Evolutionary conservation across 23 tunicate species (phyloP).

Genomic region (Aplidium turbinatum): DNA sequence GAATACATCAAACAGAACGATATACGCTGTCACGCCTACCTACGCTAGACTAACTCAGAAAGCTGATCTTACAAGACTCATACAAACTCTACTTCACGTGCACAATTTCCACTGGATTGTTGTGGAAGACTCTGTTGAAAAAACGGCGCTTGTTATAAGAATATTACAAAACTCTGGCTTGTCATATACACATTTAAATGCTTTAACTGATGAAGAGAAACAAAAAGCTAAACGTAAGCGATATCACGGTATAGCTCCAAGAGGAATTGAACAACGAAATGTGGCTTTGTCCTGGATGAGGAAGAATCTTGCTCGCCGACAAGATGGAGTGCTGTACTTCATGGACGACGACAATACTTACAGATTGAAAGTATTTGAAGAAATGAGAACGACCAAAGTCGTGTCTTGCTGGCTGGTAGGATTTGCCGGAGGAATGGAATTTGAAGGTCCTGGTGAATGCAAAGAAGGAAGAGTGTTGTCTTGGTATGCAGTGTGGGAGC

Average conservation of each 20-base stretch:
- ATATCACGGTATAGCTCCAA: slow-evolving; percentile 75
- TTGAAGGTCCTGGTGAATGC: slow-evolving; percentile 82
- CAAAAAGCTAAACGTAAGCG: slow-evolving; percentile 49
- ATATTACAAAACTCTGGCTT: slow-evolving; percentile 54
- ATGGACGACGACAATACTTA: slow-evolving; percentile 92
- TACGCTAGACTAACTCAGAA: slow-evolving; percentile 89
- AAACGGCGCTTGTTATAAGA: slow-evolving; percentile 55
- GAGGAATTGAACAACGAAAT: slow-evolving; percentile 88
- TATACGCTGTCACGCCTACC: slow-evolving; percentile 83
- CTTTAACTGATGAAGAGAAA: slow-evolving; percentile 45
- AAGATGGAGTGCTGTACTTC: slow-evolving; percentile 59
- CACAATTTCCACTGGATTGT: slow-evolving; percentile 84
- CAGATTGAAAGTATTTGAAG: slow-evolving; percentile 58
- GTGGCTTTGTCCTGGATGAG: slow-evolving; percentile 62
- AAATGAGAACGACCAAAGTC: slow-evolving; percentile 59
- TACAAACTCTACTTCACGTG: slow-evolving; percentile 81
- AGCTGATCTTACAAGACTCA: slow-evolving; percentile 79
- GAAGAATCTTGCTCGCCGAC: slow-evolving; percentile 31
- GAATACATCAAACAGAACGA: too few species aligned
- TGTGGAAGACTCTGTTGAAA: slow-evolving; percentile 67
- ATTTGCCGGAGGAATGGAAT: slow-evolving; percentile 66
- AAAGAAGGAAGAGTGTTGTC: slow-evolving; percentile 50
- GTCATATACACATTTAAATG: slow-evolving; percentile 53
- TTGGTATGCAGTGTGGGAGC: slow-evolving; percentile 90
- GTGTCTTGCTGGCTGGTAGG: slow-evolving; percentile 89